Percentiles rank a stretch among this genome's conserved stretches.
phyloP scores from a whole-genome alignment of 2,888 invertebrate species.

The Cryptus armator region DNA sequence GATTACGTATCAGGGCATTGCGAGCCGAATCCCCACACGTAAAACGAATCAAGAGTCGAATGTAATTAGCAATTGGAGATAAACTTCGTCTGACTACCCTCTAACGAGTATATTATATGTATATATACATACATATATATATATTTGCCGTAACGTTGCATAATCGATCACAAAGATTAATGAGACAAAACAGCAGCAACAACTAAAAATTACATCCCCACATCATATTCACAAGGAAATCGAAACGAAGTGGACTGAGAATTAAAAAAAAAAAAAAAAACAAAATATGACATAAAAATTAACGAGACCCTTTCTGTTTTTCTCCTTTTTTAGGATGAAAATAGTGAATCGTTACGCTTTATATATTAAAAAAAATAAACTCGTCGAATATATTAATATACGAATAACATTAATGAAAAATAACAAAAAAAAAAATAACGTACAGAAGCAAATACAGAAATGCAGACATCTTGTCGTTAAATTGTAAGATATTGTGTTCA shows the following conservation, averaged over 20 bases:
- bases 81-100: conserved; percentile 70
- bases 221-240: conserved; percentile 68
- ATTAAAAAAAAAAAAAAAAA: conserved; percentile 29
- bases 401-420: conserved; percentile 67
- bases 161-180: conserved; percentile 75
- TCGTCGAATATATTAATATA: conserved; percentile 81
- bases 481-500: conserved; percentile 84
- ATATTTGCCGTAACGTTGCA: conserved; percentile 78
- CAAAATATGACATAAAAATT: conserved; percentile 76
- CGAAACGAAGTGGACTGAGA: conserved; percentile 78
- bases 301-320: conserved; percentile 75
- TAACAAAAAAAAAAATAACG: conserved; percentile 72
- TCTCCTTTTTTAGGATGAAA: conserved; percentile 79
- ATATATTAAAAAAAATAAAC: conserved; percentile 74
- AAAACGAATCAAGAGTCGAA: conserved; percentile 56
- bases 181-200: conserved; percentile 56
- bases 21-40: conserved; percentile 17
- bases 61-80: conserved; percentile 77
- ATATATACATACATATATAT: not conserved
- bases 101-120: conserved; percentile 30
- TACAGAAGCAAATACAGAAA: conserved; percentile 82
- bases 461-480: conserved; percentile 83
- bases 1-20: conserved; percentile 44
- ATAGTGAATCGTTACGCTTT: conserved; percentile 81
- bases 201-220: conserved; percentile 63